Conservation (phyloP, 2,797 vertebrate species). For the Halcyon leucocephala region DNA sequence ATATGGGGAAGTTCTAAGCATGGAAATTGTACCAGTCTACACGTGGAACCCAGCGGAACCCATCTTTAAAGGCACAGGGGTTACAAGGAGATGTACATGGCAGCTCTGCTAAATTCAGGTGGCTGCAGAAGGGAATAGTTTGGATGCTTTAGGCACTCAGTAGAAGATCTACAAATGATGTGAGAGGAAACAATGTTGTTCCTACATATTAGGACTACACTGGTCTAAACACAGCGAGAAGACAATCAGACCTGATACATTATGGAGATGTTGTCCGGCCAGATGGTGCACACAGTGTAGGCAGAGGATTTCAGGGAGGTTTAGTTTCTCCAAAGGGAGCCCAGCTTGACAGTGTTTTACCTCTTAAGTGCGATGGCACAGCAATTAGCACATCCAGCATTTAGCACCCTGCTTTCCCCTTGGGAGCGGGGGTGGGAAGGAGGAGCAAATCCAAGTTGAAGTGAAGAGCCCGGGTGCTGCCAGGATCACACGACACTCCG, state of each 20-base stretch:
- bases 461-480: fast-evolving
- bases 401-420: background rate
- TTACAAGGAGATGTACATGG: fast-evolving
- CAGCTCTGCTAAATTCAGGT: background rate
- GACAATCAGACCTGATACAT: fast-evolving
- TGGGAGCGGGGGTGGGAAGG: background rate
- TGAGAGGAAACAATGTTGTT: background rate
- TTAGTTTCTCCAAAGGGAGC: background rate
- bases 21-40: fast-evolving
- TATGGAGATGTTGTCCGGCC: background rate
- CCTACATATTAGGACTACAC: background rate
- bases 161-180: background rate
- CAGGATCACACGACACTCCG: fast-evolving
- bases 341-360: background rate
- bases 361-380: background rate
- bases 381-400: background rate
- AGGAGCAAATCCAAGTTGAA: background rate
- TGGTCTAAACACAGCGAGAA: background rate
- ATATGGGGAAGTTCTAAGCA: background rate
- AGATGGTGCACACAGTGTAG: background rate
- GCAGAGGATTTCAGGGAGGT: background rate
- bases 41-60: background rate
- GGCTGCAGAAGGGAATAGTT: background rate
- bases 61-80: background rate
- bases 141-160: background rate